Percentiles rank a stretch among this genome's conserved stretches.
phyloP scores from a whole-genome alignment of 2,797 vertebrate species.

The Rhodeus uyekii region DNA sequence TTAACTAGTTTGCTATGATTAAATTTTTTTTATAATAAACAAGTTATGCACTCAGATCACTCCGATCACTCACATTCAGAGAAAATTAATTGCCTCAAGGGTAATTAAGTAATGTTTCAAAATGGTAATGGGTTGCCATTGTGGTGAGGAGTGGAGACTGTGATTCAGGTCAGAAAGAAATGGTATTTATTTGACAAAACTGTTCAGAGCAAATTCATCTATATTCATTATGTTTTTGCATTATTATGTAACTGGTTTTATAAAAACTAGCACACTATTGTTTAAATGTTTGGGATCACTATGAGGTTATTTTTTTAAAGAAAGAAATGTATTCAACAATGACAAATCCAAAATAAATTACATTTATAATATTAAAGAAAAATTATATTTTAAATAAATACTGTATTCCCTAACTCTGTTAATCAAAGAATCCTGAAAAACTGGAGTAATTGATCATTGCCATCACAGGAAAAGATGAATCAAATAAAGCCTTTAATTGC shows the following conservation, averaged over 20 bases:
- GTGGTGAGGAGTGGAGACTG: neutral
- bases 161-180: neutral
- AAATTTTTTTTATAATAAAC: neutral
- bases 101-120: slow-evolving; percentile 15
- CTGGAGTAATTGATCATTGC: neutral
- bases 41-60: no score
- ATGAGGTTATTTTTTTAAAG: neutral
- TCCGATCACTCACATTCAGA: neutral
- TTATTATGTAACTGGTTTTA: neutral
- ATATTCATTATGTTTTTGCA: neutral
- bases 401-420: neutral
- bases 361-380: neutral
- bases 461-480: neutral
- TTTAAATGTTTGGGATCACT: neutral
- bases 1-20: neutral
- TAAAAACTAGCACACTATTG: neutral
- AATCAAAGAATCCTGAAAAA: neutral
- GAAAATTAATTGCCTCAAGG: neutral
- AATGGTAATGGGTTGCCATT: neutral
- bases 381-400: neutral
- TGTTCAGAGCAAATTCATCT: neutral
- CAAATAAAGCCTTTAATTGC: no score
- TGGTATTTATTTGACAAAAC: neutral
- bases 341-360: neutral
- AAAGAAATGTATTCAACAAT: neutral